Evolutionary conservation across 2,113 vertebrate genomes (phyloP).

Genomic region (Beaufortia kweichowensis): DNA sequence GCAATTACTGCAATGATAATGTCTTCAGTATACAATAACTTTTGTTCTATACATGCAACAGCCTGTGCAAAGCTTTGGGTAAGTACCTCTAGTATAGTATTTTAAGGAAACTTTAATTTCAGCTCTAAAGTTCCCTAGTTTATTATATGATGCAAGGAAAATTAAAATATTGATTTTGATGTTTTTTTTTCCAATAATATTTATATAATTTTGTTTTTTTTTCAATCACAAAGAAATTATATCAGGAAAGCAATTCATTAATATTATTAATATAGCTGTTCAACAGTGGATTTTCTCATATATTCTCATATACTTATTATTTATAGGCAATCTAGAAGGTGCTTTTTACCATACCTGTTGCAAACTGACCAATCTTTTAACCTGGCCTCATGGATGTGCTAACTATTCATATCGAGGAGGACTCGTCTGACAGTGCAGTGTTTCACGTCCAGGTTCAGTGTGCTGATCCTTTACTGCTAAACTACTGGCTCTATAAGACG

Average conservation of each 20-base stretch:
- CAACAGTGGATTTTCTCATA: too few species aligned
- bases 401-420: slow-evolving; percentile 51
- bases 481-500: slow-evolving; percentile 52
- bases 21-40: neutral
- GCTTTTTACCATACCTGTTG: neutral
- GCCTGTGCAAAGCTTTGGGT: neutral
- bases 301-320: neutral
- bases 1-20: neutral
- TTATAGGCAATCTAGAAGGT: neutral
- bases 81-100: neutral
- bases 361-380: neutral
- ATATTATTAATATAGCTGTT: too few species aligned
- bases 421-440: slow-evolving; percentile 49
- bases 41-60: neutral
- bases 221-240: neutral
- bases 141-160: neutral
- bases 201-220: neutral
- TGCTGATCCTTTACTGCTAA: slow-evolving; percentile 45
- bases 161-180: neutral
- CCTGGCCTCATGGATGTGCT: slow-evolving; percentile 41
- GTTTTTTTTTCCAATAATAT: neutral
- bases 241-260: neutral
- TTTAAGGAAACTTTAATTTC: neutral
- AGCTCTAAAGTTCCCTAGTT: neutral
- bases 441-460: slow-evolving; percentile 55